Base-by-base conservation (phyloP, 2,797 vertebrate genomes). In the Darevskia nairensis region DNA sequence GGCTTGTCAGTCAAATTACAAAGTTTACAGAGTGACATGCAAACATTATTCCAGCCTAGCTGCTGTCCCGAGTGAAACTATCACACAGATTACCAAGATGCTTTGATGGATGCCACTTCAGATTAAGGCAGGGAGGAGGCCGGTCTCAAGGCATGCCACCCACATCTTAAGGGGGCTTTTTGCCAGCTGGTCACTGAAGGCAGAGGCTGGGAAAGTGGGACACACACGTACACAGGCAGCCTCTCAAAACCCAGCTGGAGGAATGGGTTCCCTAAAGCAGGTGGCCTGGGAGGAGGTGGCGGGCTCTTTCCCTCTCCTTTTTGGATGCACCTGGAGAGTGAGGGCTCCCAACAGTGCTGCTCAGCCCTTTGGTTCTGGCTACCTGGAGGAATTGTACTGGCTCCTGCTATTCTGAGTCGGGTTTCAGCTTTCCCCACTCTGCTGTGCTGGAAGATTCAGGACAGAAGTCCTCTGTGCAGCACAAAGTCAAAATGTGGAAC, bases 41-140 rank as follows among this genome's bases (percentile, higher is more conserved):
- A 39, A 77, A 77, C 71, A 55, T 55, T 23, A 35, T 69, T 66
- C 8, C 50, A 21, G 41, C 27, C 50, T 25, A n/a, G 66, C 35
- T n/a, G 66, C 61, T 32, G 82, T 84, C 66, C 87, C 7, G 1
- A 74, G 69, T 66, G 77, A 46, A 66, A 66, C 39, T 5, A 68
- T 85, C 83, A n/a, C n/a, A 8, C 39, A 50, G 46, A 80, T 85
- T 89, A 68, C 50, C 13, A n/a, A 5, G 13, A 21, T 75, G 83
- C 55, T 80, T 89, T 85, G 88, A 85, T 10, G 29, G 61, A 44
- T 50, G 83, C 77, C 83, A 66, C 69, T 74, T 84, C 25, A 1
- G 27, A 32, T 89, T 74, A 85, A 2, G 19, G 13, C 44, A 19
- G 29, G 0, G 59, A 25, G 27, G 80, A 15, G 41, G n/a, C 69